Base-by-base conservation (phyloP, 2,113 vertebrate genomes). In the Cinclus cinclus region DNA sequence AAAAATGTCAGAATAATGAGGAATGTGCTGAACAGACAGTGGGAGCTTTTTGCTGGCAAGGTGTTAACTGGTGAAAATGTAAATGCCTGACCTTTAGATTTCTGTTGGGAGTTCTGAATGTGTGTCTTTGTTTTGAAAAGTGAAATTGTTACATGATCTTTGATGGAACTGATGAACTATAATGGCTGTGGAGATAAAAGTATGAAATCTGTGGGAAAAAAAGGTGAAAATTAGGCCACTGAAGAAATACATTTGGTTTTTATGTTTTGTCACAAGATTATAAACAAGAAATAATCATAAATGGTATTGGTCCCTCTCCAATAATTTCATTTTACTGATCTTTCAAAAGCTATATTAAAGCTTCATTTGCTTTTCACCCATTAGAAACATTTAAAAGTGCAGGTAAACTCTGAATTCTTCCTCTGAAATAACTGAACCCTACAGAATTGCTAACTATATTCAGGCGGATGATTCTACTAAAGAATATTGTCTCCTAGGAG, bases 51-150 rank as follows among this genome's bases (percentile, higher is more conserved):
- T 84, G 19, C 55, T 83, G 41, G 59, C 81, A 69, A 81, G 64
- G 44, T 86, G 37, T 39, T 70, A 65, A 80, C 21, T 39, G 15
- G 31, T 77, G 65, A 53, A 93, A 82, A 92, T 80, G 37, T 62
- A 87, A 94, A 90, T 76, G 49, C 13, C 17, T 92, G 94, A 91
- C 89, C 83, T 95, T 94, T 89, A 89, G 67, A 41, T 91, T 82
- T 83, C 76, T 70, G 18, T 30, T 71, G 68, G 58, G 83, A 94
- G 52, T 63, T 92, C 21, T 91, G 35, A 83, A 76, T 47, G 46
- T 23, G 23, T 44, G 70, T 21, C 50, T 79, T 83, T 87, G 70
- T 68, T 84, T 84, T 77, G 55, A 89, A 75, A 79, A 74, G 33
- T 28, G 10, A 83, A 88, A 53, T 63, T 63, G 41, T 65, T 63